Conservation (phyloP, 2,797 vertebrate genomes). For the Ctenopoma kingsleyae region DNA sequence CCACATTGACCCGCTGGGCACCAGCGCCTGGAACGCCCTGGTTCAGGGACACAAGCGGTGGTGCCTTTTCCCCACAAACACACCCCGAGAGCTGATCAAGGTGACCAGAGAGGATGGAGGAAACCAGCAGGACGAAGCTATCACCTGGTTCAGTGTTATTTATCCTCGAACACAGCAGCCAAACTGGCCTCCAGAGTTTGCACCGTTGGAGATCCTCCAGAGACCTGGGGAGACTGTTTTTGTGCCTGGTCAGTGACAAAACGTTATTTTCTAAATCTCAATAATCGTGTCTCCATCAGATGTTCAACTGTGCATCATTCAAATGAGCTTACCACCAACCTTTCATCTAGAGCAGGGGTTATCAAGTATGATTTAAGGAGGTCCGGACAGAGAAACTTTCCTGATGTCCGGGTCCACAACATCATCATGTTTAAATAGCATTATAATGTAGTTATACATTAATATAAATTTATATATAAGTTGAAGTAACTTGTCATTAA, state of each 20-base stretch:
- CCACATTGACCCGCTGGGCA: slow-evolving; percentile 97
- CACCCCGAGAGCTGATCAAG: slow-evolving; percentile 96
- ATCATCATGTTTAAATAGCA: too few species aligned
- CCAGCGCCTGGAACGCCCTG: slow-evolving; percentile 97
- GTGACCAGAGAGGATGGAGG: slow-evolving; percentile 93
- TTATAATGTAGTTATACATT: too few species aligned
- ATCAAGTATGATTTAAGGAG: too few species aligned
- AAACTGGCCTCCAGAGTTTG: slow-evolving; percentile 93
- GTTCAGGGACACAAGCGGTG: slow-evolving; percentile 98
- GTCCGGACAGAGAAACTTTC: too few species aligned
- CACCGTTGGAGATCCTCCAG: slow-evolving; percentile 94
- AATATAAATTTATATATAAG: too few species aligned
- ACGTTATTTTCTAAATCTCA: neutral
- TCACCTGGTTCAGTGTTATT: slow-evolving; percentile 96
- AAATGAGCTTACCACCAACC: neutral
- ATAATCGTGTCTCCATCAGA: neutral
- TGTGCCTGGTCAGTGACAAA: slow-evolving; percentile 89
- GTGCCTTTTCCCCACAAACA: slow-evolving; percentile 98
- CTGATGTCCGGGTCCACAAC: too few species aligned
- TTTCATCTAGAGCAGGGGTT: too few species aligned
- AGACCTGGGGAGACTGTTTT: slow-evolving; percentile 96
- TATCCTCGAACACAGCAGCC: slow-evolving; percentile 94
- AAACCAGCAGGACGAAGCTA: slow-evolving; percentile 98
- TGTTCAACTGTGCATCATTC: neutral
- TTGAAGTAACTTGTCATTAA: too few species aligned